Percentiles rank a stretch among this genome's conserved stretches.
phyloP scores from a whole-genome alignment of 2,113 vertebrate genomes.

The Cynocephalus volans region DNA sequence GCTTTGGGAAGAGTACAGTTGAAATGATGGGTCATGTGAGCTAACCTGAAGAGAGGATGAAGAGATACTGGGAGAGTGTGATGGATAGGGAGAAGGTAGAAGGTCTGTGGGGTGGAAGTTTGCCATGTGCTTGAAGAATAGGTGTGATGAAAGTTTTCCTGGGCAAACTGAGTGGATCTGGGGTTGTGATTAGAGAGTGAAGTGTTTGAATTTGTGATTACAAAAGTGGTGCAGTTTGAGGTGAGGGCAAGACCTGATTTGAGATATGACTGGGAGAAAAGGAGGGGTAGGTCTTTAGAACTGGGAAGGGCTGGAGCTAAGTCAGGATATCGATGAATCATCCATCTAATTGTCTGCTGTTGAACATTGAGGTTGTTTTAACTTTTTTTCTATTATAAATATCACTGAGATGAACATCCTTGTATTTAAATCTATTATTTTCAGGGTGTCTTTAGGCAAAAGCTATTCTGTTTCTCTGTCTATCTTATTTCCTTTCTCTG shows the following conservation, averaged over 20 bases:
- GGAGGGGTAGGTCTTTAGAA: background rate
- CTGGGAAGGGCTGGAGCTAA: background rate
- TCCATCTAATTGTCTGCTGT: background rate
- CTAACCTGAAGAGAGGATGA: background rate
- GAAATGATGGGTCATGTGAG: background rate
- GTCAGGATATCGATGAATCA: background rate
- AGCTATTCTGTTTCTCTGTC: background rate
- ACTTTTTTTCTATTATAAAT: background rate
- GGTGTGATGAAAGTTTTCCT: background rate
- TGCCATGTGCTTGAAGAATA: background rate
- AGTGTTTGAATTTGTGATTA: background rate
- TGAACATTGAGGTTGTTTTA: background rate
- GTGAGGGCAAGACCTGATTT: background rate
- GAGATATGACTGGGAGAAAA: background rate
- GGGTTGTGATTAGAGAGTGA: background rate
- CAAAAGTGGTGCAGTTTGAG: background rate
- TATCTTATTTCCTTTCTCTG: constrained; percentile 7
- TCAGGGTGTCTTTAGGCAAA: constrained; percentile 5
- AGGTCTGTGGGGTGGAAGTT: background rate
- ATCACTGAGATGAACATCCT: background rate
- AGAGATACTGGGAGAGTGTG: background rate
- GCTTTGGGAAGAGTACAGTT: background rate
- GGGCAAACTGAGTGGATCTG: background rate
- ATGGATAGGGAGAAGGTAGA: background rate
- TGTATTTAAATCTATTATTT: background rate